Conservation (phyloP, 2,797 vertebrate genomes). For the Mormyrops boulengeri region DNA sequence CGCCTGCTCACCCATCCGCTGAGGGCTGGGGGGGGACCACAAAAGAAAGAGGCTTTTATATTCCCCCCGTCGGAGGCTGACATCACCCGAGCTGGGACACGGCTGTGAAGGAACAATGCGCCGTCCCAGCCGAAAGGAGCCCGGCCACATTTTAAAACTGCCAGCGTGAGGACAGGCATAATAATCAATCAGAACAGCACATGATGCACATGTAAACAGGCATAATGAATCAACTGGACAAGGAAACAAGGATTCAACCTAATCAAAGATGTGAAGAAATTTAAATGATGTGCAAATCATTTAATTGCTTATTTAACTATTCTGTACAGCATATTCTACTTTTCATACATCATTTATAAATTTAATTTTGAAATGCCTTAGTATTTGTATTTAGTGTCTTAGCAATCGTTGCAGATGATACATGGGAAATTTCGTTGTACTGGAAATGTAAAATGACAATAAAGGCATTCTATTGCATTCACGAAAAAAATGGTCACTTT, state of each 20-base stretch:
- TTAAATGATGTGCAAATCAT: not conserved
- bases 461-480: not conserved
- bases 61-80: conserved; percentile 61
- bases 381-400: not conserved
- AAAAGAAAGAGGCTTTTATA: conserved; percentile 58
- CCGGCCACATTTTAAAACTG: not conserved
- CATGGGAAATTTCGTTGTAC: not conserved
- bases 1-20: not conserved
- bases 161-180: not conserved
- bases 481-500: not conserved
- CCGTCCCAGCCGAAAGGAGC: conserved; percentile 43
- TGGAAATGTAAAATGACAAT: not conserved
- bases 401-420: not conserved
- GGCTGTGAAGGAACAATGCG: conserved; percentile 62
- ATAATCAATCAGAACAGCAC: not conserved
- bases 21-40: not conserved
- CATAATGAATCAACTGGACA: not conserved
- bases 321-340: not conserved
- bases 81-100: conserved; percentile 58
- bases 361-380: not conserved
- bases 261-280: not conserved
- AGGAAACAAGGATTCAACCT: not conserved
- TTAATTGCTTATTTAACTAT: not conserved
- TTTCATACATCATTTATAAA: not conserved
- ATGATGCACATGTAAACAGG: not conserved